These are phyloP conservation scores for Spermophilus dauricus DNA, from an alignment of 2,113 vertebrate species.

Conservation along the genomic window DNA sequence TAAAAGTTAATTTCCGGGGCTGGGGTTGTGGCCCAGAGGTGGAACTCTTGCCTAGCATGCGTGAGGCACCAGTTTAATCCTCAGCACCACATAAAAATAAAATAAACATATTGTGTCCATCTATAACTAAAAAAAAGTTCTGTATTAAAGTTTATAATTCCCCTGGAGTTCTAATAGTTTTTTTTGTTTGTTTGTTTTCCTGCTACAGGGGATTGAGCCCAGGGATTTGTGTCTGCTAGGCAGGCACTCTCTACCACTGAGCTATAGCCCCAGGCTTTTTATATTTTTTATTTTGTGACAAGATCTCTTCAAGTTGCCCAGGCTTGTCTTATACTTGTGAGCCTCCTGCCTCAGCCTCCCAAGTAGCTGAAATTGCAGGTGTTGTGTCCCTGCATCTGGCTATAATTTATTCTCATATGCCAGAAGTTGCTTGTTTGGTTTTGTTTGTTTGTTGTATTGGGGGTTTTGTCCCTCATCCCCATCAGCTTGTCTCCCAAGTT, in stretches of 20 bases:
- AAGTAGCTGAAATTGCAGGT: not conserved
- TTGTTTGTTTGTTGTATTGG: conserved; percentile 28
- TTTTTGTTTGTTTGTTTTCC: not conserved
- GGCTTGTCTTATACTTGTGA: not conserved
- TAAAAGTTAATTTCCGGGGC: not conserved
- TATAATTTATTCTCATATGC: conserved; percentile 44
- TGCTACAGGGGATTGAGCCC: not conserved
- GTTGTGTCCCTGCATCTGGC: not conserved
- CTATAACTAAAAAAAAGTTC: not conserved
- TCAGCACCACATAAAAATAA: too few relatives aligned
- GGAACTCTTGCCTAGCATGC: too few relatives aligned
- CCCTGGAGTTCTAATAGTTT: not conserved
- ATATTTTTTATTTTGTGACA: not conserved
- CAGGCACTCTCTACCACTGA: not conserved
- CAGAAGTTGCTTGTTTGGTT: not conserved
- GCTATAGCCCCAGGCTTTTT: not conserved
- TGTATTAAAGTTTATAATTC: conserved; percentile 39
- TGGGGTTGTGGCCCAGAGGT: too few relatives aligned
- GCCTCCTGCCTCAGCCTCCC: too few relatives aligned
- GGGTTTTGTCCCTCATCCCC: not conserved
- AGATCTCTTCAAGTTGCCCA: not conserved
- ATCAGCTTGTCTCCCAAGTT: conserved; percentile 53
- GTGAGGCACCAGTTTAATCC: too few relatives aligned
- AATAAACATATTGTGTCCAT: too few relatives aligned
- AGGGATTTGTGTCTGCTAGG: not conserved